phyloP scores from a whole-genome alignment of 1,140 invertebrate genomes.

The Sitobion miscanthi region DNA sequence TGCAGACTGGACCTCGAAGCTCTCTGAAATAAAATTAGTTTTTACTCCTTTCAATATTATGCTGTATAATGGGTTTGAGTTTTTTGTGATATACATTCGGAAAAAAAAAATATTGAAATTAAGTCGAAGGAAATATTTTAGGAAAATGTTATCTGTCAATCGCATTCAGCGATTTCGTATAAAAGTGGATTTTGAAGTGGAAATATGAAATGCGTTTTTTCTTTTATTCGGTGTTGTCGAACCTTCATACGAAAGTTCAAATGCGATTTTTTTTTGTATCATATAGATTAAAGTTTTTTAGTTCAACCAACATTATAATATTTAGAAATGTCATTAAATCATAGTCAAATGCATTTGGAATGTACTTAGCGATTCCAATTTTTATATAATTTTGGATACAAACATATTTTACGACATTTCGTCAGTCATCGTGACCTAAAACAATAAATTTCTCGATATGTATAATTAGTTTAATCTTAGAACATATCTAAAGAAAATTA shows the following conservation, averaged over 20 bases:
- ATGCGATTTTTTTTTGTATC: neutral
- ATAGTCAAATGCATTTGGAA: neutral
- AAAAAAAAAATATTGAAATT: neutral
- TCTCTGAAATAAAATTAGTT: slow-evolving; percentile 64
- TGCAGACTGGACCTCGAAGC: slow-evolving; percentile 84
- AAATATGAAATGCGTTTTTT: neutral
- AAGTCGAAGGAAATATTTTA: neutral
- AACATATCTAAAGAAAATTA: neutral
- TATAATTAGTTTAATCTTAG: neutral
- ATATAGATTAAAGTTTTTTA: neutral
- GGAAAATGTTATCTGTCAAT: slow-evolving; percentile 25
- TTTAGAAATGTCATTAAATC: neutral
- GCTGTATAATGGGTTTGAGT: neutral
- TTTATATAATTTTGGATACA: neutral
- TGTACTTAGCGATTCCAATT: neutral
- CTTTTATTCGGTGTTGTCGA: neutral
- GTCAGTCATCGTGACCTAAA: neutral
- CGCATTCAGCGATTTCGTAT: neutral
- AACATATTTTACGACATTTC: neutral
- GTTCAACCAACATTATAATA: neutral
- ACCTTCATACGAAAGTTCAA: neutral
- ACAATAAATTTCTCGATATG: neutral
- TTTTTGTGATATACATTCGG: neutral
- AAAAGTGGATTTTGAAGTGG: neutral
- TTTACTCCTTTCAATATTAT: neutral